Evolutionary conservation across 1,140 invertebrate species (phyloP), one percentile per base, ranked within the genome.

Genomic region (Halictus rubicundus): DNA sequence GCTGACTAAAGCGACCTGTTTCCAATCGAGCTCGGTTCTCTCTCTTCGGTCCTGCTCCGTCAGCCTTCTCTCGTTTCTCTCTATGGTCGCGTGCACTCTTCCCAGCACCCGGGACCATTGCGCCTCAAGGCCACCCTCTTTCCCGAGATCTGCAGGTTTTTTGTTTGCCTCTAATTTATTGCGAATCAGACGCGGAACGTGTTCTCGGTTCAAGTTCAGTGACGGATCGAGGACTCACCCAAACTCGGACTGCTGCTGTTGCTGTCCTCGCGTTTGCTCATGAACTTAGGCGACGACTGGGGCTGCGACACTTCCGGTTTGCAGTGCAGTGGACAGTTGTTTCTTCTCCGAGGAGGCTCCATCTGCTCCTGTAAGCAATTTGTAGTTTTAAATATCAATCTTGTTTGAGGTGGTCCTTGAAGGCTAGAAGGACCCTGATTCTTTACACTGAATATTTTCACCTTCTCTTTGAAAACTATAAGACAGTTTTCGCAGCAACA

Each of bases 1-100:
- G 77, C 94, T 92, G 5, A 97, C 95, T n/a, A 97, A 91, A 0
- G 96, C 96, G 46, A 97, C 94, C 89, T 97, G 96, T 88, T 97
- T 96, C 96, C 96, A 97, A 89, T 97, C 96, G 23, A 95, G 89
- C 83, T 95, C 95, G 68, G 95, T 94, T 66, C 94, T 91, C 81
- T 97, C 96, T 57, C 95, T 91, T 52, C 94, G 89, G 86, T 96
- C 96, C 84, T 96, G 95, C 80, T 96, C 95, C 8, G 94, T 92
- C 0, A 96, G 88, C 27, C 96, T 91, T 78, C 94, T 93, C 86
- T 97, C 96, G 89, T 96, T 96, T 80, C 94, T 93, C 83, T 97
- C 96, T 78, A 97, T 96, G 21, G 95, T 95, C 68, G 94, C 93
- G 86, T 96, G 95, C 7, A 97, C 95, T 90, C 95, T 95, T 80